Evolutionary conservation across 2,113 vertebrate species (phyloP).

Genomic region (Sphyrna mokarran): DNA sequence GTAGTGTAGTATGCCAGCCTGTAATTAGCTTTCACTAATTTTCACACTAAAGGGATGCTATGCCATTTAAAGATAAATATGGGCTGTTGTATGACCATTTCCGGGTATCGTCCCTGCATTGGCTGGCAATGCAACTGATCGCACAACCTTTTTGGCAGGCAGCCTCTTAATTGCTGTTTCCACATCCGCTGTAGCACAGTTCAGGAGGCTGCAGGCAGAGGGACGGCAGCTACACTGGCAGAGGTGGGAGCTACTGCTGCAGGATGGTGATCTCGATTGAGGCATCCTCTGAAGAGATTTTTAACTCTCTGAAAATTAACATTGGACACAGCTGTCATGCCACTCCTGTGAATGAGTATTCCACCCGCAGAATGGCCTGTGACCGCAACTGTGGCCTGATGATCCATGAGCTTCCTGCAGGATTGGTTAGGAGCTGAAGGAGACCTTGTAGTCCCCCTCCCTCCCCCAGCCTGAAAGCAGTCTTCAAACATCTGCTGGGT

Average conservation of each 20-base stretch:
- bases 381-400: neutral
- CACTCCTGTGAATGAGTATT: too few relatives aligned
- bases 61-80: neutral
- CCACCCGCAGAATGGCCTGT: too few relatives aligned
- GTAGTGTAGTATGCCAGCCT: neutral
- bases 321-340: too few relatives aligned
- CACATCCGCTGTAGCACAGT: neutral
- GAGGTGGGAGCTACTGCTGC: neutral
- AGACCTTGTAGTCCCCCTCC: neutral
- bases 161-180: neutral
- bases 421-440: neutral
- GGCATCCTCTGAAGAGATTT: too few relatives aligned
- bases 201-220: neutral
- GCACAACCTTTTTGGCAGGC: neutral
- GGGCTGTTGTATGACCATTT: neutral
- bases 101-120: neutral
- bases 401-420: neutral
- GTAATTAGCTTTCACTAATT: neutral
- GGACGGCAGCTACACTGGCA: too few relatives aligned
- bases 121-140: neutral
- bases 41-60: neutral
- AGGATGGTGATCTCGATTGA: neutral
- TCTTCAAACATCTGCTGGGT: too few relatives aligned
- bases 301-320: too few relatives aligned
- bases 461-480: neutral